Percentiles rank a stretch among this genome's conserved stretches.
Conservation (phyloP, 2,113 vertebrate genomes). For the Trochalopteron elliotii region DNA sequence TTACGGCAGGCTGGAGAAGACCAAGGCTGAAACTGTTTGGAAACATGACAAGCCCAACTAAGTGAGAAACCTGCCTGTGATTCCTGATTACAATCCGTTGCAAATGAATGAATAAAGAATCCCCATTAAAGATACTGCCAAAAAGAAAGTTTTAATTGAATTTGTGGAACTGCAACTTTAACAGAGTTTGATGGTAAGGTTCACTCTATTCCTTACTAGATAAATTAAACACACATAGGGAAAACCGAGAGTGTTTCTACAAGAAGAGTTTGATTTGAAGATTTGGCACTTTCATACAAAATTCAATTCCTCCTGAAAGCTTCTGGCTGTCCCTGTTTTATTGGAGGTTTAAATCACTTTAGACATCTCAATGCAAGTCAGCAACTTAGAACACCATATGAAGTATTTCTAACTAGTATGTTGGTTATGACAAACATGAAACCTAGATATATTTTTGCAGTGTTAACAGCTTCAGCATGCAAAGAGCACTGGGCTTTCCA, state of each 20-base stretch:
- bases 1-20: background rate
- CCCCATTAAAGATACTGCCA: background rate
- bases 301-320: background rate
- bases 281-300: background rate
- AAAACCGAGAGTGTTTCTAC: background rate
- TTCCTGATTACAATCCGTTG: background rate
- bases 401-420: background rate
- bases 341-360: background rate
- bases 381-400: background rate
- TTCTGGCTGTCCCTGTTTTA: background rate
- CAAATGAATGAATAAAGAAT: background rate
- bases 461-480: background rate
- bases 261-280: background rate
- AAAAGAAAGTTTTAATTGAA: background rate
- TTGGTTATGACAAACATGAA: background rate
- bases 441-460: background rate
- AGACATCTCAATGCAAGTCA: background rate
- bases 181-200: background rate
- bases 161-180: background rate
- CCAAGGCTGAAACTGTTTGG: background rate
- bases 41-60: background rate
- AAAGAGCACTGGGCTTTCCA: background rate
- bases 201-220: background rate
- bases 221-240: background rate
- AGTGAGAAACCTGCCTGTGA: background rate